phyloP scores from a whole-genome alignment of 2,113 vertebrate species.

The Ornithorhynchus anatinus region DNA sequence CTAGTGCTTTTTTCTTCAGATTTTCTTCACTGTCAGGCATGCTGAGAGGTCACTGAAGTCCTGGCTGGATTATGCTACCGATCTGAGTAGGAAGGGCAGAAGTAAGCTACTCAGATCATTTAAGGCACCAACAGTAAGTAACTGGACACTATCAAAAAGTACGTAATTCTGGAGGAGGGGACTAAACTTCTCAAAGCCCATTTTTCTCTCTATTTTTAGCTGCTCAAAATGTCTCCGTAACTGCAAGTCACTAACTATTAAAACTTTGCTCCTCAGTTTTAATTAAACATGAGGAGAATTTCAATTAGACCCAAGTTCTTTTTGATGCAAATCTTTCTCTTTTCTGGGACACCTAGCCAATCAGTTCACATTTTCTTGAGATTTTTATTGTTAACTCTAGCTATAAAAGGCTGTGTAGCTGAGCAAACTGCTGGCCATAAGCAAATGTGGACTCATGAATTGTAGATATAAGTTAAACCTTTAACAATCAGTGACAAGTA shows the following conservation, averaged over 20 bases:
- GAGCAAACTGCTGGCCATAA: not conserved
- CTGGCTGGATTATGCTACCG: not conserved
- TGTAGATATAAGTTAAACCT: not conserved
- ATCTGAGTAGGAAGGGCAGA: not conserved
- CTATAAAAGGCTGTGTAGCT: slow-evolving; percentile 6
- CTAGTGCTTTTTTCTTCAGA: not conserved
- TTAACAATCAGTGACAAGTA: not conserved
- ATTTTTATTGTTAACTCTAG: slow-evolving; percentile 8
- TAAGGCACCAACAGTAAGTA: slow-evolving; percentile 16
- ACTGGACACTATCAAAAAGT: slow-evolving; percentile 30
- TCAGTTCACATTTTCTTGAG: not conserved
- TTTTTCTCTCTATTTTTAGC: slow-evolving; percentile 64
- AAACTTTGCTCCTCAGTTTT: slow-evolving; percentile 60
- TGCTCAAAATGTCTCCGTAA: slow-evolving; percentile 48
- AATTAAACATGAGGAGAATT: slow-evolving; percentile 68
- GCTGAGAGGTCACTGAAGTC: slow-evolving; percentile 8
- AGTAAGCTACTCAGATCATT: slow-evolving; percentile 20
- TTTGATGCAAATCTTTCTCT: slow-evolving; percentile 72
- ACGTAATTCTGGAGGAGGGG: slow-evolving; percentile 50
- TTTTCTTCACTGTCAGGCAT: slow-evolving; percentile 48
- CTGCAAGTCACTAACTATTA: slow-evolving; percentile 56
- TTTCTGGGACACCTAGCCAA: slow-evolving; percentile 23
- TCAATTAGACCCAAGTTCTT: slow-evolving; percentile 70
- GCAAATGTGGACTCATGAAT: not conserved
- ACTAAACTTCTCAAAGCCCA: slow-evolving; percentile 44